Evolutionary conservation across 2,888 invertebrate species (phyloP), one percentile per base, ranked within the genome.

Genomic region (Drosophila lutescens): DNA sequence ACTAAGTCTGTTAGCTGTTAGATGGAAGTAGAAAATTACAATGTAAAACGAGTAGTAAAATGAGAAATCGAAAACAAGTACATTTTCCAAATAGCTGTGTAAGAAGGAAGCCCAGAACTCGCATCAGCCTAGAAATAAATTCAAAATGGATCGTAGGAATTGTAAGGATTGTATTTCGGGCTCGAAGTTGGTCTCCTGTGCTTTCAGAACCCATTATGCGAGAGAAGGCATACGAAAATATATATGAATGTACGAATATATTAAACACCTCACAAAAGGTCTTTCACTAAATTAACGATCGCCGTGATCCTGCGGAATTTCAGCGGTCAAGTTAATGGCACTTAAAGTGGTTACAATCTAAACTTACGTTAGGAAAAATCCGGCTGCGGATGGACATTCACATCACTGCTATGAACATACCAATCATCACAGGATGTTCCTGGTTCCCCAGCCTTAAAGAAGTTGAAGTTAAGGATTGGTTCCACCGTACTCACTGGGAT

Each of bases 1-100:
- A 86, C 87, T 81, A 83, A 83, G 83, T 83, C 83, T 83, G 88
- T 83, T 83, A 86, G 88, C 68, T 61, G 74, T 86, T 83, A 83
- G 78, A 66, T 68, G 76, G 83, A 74, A 77, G 74, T 79, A 87
- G 68, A 70, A 54, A 62, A 77, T 70, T 78, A 43, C 47, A 74
- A 77, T 7, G 85, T 61, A 60, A 68, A 53, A 68, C 54, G 44
- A 47, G 55, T 75, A 69, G 85, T 53, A 57, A 68, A 56, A 70
- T 54, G 46, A 47, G 49, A 73, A 69, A 51, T 63, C 63, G 57
- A 76, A 49, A 46, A n/a, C 47, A 26, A 40, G 13, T 23, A 32
- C 30, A 30, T 17, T 55, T 43, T 62, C 62, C 68, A 54, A 23
- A 17, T 67, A 67, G 32, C 38, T 53, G 30, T 38, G 65, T 65